Percentiles rank a stretch among this genome's conserved stretches.
phyloP scores from a whole-genome alignment of 1,140 invertebrate genomes.

The Drosophila prosaltans region DNA sequence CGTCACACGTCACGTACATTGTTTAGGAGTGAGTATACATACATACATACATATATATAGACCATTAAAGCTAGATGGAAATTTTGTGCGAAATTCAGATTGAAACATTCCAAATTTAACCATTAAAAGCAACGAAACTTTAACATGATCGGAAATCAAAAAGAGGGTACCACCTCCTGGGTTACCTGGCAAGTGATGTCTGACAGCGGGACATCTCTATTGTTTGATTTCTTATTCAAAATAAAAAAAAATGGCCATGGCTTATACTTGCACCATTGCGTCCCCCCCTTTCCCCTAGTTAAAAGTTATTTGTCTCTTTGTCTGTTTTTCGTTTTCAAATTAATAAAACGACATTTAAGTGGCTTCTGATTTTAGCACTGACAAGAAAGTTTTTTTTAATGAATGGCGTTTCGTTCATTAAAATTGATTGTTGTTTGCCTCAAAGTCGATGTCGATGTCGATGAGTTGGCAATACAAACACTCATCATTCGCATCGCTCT shows the following conservation, averaged over 20 bases:
- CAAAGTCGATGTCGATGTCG: constrained; percentile 43
- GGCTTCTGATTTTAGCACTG: constrained; percentile 68
- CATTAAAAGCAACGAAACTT: not conserved
- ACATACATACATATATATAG: constrained; percentile 13
- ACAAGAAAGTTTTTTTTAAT: constrained; percentile 75
- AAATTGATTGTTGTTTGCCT: constrained; percentile 78
- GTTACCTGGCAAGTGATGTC: too few relatives aligned
- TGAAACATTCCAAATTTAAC: not conserved
- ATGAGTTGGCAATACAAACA: constrained; percentile 64
- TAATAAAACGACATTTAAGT: constrained; percentile 70
- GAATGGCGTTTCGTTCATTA: constrained; percentile 79
- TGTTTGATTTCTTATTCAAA: not conserved
- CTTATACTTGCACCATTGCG: too few relatives aligned
- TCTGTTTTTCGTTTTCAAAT: constrained; percentile 70
- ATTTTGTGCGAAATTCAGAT: not conserved
- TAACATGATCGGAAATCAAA: not conserved
- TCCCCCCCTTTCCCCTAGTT: not conserved
- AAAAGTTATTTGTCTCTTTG: constrained; percentile 2
- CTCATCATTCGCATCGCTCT: constrained; percentile 20
- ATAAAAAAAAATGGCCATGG: not conserved
- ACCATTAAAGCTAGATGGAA: not conserved
- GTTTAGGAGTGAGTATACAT: constrained; percentile 17
- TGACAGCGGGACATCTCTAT: too few relatives aligned
- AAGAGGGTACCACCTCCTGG: not conserved
- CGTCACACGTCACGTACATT: constrained; percentile 52